Percentiles rank a stretch among this genome's conserved stretches.
These are phyloP conservation scores for Mesocricetus auratus DNA, from an alignment of 2,113 vertebrate species.

Conservation along the genomic window DNA sequence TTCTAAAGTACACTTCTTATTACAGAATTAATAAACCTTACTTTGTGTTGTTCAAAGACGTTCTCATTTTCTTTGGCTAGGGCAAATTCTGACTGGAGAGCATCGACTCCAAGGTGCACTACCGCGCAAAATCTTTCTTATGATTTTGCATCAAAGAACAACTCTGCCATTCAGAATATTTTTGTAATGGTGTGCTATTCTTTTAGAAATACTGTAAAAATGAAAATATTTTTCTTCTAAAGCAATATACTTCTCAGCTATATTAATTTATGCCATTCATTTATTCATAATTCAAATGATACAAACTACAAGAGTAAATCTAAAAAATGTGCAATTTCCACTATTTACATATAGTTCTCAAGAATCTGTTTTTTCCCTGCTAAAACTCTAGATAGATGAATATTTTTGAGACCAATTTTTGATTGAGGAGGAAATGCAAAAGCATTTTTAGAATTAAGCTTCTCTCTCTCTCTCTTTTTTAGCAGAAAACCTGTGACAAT, in stretches of 20 bases:
- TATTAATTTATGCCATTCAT: not conserved
- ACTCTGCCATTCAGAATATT: not conserved
- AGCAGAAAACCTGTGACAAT: conserved; percentile 49
- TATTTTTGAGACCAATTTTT: not conserved
- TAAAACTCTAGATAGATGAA: conserved; percentile 14
- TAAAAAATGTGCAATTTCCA: not conserved
- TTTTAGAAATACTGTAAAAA: conserved; percentile 26
- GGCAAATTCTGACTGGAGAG: conserved; percentile 8
- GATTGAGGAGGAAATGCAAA: conserved; percentile 24
- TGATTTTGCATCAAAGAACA: conserved; percentile 22
- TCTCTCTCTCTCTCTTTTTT: conserved; percentile 50
- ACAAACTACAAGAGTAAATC: not conserved
- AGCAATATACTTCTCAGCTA: conserved; percentile 27
- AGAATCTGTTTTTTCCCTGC: not conserved
- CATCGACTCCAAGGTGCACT: conserved; percentile 35
- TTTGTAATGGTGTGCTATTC: not conserved
- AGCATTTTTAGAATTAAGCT: conserved; percentile 35
- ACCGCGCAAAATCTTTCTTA: not conserved
- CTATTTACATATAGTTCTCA: not conserved
- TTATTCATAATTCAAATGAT: conserved; percentile 20
- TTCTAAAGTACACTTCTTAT: not conserved
- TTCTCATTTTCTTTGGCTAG: conserved; percentile 1
- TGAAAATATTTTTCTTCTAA: conserved; percentile 40
- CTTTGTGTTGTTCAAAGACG: conserved; percentile 49
- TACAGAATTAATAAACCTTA: not conserved